Evolutionary conservation across 2,888 invertebrate genomes (phyloP), one percentile per base, ranked within the genome.

Genomic region (Protophormia terraenovae): DNA sequence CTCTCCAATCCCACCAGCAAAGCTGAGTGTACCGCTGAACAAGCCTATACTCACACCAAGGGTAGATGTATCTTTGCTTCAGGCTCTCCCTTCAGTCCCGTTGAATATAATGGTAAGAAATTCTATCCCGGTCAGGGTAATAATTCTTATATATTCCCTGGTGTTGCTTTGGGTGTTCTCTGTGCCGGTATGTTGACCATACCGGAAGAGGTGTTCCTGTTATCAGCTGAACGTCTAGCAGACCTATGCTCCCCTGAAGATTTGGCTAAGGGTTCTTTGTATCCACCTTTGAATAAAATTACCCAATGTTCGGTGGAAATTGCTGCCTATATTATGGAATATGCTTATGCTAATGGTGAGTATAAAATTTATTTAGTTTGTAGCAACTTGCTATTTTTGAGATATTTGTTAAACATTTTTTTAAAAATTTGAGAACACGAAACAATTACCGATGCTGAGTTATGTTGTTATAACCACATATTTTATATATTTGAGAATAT

Each of bases 101-200:
- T 98, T 80, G 95, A 94, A 73, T 94, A 95, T 83, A 95, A 97
- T 87, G 98, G 97, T 0, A 95, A 96, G 91, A 95, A 95, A 12
- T 96, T 95, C 92, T 93, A 95, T 90, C 98, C 99, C 0, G 99
- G 99, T 0, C 99, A 99, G 93, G 99, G 99, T 83, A 99, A 99
- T 93, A 99, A 99, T 93, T 96, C 98, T 0, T 99, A 99, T 93
- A 98, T 99, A 93, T 98, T 98, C 95, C 99, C 99, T 19, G 99
- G 99, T 4, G 94, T 98, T 88, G 98, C 98, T 32, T 94, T 99
- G 60, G 99, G 97, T 85, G 96, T 97, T 76, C 95, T 99, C 88
- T 96, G 96, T 89, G 96, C 97, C 87, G 98, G 98, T 69, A 96
- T 98, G 93, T 94, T 96, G 88, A 97, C 96, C 90, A 97, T 99